Evolutionary conservation across 2,797 vertebrate species (phyloP).

Genomic region (Lepilemur septentrionalis): DNA sequence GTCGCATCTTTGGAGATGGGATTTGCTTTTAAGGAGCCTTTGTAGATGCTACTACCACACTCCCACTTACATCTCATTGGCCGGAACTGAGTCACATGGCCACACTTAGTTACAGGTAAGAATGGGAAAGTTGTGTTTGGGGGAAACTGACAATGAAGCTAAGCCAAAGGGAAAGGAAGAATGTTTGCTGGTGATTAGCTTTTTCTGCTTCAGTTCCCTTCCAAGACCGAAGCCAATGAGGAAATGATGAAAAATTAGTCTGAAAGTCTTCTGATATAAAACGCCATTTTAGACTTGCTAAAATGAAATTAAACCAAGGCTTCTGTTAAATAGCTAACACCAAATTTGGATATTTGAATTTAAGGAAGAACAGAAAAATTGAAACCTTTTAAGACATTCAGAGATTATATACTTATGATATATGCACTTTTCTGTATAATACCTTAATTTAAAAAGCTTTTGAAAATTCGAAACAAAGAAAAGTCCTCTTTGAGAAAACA

Average conservation of each 20-base stretch:
- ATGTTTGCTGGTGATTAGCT: not conserved
- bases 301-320: not conserved
- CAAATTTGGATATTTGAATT: constrained; percentile 27
- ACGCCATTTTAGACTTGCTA: not conserved
- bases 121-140: not conserved
- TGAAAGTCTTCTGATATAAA: constrained; percentile 20
- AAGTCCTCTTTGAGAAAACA: not conserved
- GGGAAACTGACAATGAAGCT: not conserved
- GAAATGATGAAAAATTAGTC: not conserved
- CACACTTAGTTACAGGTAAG: not conserved
- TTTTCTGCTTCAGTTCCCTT: not conserved
- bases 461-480: not conserved
- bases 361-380: not conserved
- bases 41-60: not conserved
- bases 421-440: not conserved
- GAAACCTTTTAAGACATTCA: not conserved
- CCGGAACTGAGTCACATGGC: not conserved
- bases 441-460: not conserved
- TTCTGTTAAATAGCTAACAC: not conserved
- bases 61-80: not conserved
- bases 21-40: not conserved
- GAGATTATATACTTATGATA: not conserved
- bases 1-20: not conserved
- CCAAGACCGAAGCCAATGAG: not conserved
- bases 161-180: not conserved